phyloP scores from a whole-genome alignment of 2,888 invertebrate species.

The Aelia acuminata region DNA sequence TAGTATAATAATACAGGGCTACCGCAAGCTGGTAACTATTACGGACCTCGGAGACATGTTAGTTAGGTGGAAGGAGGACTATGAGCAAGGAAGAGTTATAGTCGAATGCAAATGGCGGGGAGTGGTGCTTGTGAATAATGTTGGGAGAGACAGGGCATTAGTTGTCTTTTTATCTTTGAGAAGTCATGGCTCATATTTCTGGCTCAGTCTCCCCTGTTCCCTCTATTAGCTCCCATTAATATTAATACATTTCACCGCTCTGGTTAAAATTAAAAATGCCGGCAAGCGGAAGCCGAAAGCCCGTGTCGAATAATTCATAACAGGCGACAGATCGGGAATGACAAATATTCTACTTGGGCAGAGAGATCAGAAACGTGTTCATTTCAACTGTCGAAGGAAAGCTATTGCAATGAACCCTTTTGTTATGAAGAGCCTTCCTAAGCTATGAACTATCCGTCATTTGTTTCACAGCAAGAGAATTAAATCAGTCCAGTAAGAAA shows the following conservation, averaged over 20 bases:
- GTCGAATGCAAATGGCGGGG: constrained; percentile 34
- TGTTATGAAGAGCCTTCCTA: too few species aligned
- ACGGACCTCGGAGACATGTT: constrained; percentile 1
- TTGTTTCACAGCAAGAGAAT: too few species aligned
- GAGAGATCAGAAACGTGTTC: too few species aligned
- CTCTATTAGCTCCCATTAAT: constrained; percentile 15
- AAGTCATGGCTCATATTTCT: constrained; percentile 45
- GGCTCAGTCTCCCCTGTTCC: background rate
- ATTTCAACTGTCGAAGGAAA: too few species aligned
- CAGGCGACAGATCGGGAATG: background rate
- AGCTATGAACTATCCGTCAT: too few species aligned
- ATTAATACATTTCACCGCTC: constrained; percentile 34
- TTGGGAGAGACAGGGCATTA: constrained; percentile 3
- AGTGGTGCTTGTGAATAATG: constrained; percentile 11
- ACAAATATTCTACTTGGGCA: background rate
- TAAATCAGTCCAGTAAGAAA: too few species aligned
- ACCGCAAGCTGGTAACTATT: background rate
- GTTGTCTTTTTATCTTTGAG: constrained; percentile 47
- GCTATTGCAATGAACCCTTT: too few species aligned
- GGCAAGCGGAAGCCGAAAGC: background rate
- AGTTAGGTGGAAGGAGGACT: constrained; percentile 13
- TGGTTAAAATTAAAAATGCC: constrained; percentile 26
- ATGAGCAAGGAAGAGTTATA: constrained; percentile 2
- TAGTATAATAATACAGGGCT: background rate
- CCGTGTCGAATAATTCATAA: background rate